These are phyloP conservation scores for Gerris lacustris DNA, from an alignment of 2,888 invertebrate species.

Conservation along the genomic window DNA sequence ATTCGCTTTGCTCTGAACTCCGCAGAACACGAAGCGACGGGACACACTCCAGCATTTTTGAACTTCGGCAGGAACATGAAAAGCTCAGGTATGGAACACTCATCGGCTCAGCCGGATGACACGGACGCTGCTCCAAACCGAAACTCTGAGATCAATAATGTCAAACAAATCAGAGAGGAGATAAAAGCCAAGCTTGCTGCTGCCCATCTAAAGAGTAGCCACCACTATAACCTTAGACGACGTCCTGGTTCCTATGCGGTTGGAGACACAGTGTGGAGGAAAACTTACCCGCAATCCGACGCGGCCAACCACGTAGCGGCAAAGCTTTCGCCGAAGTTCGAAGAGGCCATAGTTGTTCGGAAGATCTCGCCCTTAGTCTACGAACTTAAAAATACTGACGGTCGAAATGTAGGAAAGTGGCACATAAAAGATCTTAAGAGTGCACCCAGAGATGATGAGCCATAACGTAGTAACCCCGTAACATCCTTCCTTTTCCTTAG, in stretches of 20 bases:
- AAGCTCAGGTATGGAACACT: no score
- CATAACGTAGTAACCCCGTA: no score
- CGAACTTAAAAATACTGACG: conserved; percentile 10
- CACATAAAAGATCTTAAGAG: no score
- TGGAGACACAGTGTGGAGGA: conserved; percentile 12
- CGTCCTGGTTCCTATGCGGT: conserved; percentile 7
- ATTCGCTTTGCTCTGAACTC: conserved; percentile 28
- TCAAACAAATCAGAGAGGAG: no score
- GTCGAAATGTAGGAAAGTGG: conserved; percentile 10
- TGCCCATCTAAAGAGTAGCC: no score
- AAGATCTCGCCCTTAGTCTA: conserved; percentile 12
- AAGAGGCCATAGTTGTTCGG: conserved; percentile 11
- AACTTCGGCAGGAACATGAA: conserved; percentile 10
- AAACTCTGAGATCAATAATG: no score
- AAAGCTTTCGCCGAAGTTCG: conserved; percentile 17
- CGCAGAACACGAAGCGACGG: conserved; percentile 23
- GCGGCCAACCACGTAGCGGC: conserved; percentile 14
- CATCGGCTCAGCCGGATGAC: no score
- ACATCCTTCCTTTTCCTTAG: no score
- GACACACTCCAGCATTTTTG: conserved; percentile 20
- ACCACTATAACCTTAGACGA: no score
- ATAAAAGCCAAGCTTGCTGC: no score
- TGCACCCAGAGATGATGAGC: no score
- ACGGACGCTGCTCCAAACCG: no score
- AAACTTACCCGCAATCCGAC: conserved; percentile 6